Base-by-base conservation (phyloP, 2,113 vertebrate genomes). In the Oriolus oriolus region DNA sequence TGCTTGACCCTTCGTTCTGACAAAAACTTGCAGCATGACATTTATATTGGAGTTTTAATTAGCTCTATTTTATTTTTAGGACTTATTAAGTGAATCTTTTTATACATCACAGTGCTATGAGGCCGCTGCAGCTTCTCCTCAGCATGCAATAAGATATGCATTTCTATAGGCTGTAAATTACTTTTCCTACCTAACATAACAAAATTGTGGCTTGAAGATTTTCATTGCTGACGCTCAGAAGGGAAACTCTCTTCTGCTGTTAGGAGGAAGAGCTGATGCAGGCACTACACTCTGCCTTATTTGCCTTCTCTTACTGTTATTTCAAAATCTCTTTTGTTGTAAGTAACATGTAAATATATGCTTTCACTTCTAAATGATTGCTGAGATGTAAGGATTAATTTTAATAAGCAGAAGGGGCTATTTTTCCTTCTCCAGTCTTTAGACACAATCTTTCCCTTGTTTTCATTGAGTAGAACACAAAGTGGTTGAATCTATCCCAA, bases 21-120 rank as follows among this genome's bases (percentile, higher is more conserved):
- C 37, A 74, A 88, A 81, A 90, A 53, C 90, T 85, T 94, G 33
- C 78, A 87, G 28, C 17, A n/a, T 68, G 53, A 91, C 56, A 27
- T 78, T 97, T 87, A 41, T 56, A 89, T 10, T 1, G 33, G 39
- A 52, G 17, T n/a, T 90, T 50, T 94, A 82, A 95, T 97, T 95
- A 93, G 41, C 31, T 95, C 33, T 45, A 33, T 68, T 91, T 96
- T 94, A 89, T 93, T 97, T 95, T 56, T 57, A 37, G 66, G 9
- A 74, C 44, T 47, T 70, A 45, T 20, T 84, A 83, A 71, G 54
- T 53, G 31, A 93, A 47, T 44, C 68, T 44, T 95, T 93, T 88
- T 60, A 82, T 69, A 60, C 75, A 57, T 84, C 61, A 52, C 31
- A 81, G 88, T 57, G 71, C 28, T 85, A 54, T 60, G 69, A 54